Evolutionary conservation across 2,888 invertebrate species (phyloP).

Genomic region (Lithophane socia): DNA sequence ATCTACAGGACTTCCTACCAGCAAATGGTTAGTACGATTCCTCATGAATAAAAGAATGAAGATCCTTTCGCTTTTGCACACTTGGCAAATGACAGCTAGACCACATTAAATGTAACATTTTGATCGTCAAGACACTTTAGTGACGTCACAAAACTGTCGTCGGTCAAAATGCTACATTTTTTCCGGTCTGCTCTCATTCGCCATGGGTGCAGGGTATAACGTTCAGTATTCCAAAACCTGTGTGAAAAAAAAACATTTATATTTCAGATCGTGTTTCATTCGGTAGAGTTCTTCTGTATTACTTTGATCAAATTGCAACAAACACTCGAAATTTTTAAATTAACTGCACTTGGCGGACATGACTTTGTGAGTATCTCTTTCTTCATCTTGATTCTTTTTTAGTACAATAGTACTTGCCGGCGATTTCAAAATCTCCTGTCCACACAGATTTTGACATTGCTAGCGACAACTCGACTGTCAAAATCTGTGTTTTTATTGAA

Average conservation of each 20-base stretch:
- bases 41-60: not conserved
- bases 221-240: not conserved
- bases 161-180: too few species aligned
- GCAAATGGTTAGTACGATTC: not conserved
- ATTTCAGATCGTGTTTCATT: constrained; percentile 21
- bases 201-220: not conserved
- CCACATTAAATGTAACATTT: too few species aligned
- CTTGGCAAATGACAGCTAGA: not conserved
- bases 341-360: not conserved
- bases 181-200: not conserved
- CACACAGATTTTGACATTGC: not conserved
- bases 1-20: constrained; percentile 19
- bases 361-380: constrained; percentile 12
- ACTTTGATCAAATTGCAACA: constrained; percentile 24
- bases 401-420: not conserved
- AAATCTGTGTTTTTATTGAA: not conserved
- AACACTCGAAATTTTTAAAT: not conserved
- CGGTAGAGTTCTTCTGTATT: constrained; percentile 17
- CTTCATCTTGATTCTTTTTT: not conserved
- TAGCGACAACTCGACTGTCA: not conserved
- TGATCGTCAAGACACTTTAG: too few species aligned
- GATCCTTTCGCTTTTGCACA: not conserved
- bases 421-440: too few species aligned
- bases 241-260: not conserved
- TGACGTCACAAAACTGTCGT: too few species aligned